A percentile compares a stretch with the other conserved stretches of the same genome.
Evolutionary conservation across 2,888 invertebrate genomes (phyloP).

Genomic region (Drosophila fulvimacula): DNA sequence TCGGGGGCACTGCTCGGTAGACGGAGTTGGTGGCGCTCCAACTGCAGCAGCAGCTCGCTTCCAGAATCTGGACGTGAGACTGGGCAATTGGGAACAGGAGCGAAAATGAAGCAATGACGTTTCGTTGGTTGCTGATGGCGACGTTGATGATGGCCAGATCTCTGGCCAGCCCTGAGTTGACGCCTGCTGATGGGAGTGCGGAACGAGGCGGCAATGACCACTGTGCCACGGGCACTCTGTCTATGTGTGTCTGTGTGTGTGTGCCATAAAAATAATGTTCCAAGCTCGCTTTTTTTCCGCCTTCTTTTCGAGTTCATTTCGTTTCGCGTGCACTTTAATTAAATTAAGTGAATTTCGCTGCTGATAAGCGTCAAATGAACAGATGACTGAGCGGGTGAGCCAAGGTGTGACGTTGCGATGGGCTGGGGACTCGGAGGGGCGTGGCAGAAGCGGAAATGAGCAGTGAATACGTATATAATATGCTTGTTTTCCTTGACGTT

Average conservation of each 20-base stretch:
- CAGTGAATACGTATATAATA: conserved; percentile 11
- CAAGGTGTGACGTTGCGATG: background rate
- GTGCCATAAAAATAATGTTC: conserved; percentile 56
- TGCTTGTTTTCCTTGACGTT: background rate
- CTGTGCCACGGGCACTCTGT: conserved; percentile 26
- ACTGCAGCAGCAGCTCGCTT: background rate
- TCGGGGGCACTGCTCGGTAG: conserved; percentile 72
- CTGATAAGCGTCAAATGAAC: conserved; percentile 61
- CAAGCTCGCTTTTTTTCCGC: conserved; percentile 17
- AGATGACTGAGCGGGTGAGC: conserved; percentile 19
- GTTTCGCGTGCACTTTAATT: conserved; percentile 64
- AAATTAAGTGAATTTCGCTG: conserved; percentile 72
- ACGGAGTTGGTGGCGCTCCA: conserved; percentile 23
- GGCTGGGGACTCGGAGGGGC: background rate
- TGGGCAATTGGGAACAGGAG: conserved; percentile 31
- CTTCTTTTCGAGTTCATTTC: conserved; percentile 21
- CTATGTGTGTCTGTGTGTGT: conserved; percentile 17
- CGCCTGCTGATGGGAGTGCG: conserved; percentile 14
- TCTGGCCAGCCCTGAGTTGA: conserved; percentile 21
- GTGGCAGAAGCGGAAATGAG: background rate
- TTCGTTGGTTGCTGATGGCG: conserved; percentile 47
- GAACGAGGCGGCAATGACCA: conserved; percentile 20
- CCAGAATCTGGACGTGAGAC: conserved; percentile 3
- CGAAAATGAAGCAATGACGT: conserved; percentile 76
- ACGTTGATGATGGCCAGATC: conserved; percentile 54